Percentiles rank a stretch among this genome's conserved stretches.
Conservation (phyloP, 2,888 invertebrate genomes). For the Nematopogon swammerdamellus region DNA sequence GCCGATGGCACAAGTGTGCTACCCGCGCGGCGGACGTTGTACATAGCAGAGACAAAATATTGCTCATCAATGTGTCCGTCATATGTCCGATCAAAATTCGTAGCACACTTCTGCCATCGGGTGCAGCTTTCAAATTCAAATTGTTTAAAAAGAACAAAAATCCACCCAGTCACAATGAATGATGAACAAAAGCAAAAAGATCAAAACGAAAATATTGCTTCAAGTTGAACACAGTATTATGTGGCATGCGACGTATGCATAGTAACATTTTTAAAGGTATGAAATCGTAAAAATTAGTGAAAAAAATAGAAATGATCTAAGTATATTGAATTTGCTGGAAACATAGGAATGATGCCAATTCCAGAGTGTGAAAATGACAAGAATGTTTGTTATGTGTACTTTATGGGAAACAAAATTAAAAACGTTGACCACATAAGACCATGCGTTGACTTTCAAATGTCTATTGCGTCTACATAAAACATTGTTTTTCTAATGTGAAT, state of each 20-base stretch:
- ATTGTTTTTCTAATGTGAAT: neutral
- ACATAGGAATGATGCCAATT: neutral
- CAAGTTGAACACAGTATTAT: slow-evolving; percentile 32
- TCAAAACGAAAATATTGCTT: neutral
- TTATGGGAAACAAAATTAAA: no score
- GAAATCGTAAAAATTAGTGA: no score
- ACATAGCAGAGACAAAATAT: no score
- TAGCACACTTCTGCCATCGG: neutral
- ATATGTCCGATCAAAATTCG: no score
- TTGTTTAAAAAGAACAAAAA: neutral
- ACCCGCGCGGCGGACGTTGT: neutral
- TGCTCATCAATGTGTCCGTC: no score
- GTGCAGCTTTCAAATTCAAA: neutral
- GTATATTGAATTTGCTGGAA: neutral
- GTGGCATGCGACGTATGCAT: slow-evolving; percentile 34
- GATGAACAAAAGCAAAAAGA: neutral
- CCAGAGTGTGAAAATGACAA: neutral
- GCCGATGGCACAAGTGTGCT: neutral
- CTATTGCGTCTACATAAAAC: neutral
- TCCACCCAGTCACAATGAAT: neutral
- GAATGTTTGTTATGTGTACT: neutral
- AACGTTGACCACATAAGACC: neutral
- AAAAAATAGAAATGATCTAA: neutral
- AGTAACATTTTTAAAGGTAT: no score
- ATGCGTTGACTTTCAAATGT: neutral